Percentiles rank a stretch among this genome's conserved stretches.
Evolutionary conservation across 2,888 invertebrate species (phyloP).

Genomic region (Caenorhabditis sp.): DNA sequence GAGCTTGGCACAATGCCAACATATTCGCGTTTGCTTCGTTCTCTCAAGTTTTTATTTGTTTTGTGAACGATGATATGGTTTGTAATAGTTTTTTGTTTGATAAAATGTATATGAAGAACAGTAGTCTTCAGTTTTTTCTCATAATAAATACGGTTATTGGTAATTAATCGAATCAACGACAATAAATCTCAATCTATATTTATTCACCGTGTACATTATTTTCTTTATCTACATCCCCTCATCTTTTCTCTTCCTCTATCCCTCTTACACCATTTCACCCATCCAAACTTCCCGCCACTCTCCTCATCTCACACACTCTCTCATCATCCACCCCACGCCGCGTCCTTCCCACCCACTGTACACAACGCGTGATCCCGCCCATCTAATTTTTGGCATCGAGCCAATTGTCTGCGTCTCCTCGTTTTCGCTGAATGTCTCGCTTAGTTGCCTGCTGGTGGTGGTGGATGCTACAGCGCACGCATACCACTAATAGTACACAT

Average conservation of each 20-base stretch:
- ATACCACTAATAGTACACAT: constrained; percentile 1
- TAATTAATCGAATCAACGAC: too few relatives aligned
- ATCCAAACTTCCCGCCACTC: not conserved
- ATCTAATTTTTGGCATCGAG: not conserved
- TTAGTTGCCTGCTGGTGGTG: not conserved
- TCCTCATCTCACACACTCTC: not conserved
- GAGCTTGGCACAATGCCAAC: not conserved
- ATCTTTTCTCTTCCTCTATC: not conserved
- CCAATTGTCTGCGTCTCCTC: not conserved
- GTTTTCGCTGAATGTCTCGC: not conserved
- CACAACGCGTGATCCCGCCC: not conserved
- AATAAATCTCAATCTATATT: not conserved
- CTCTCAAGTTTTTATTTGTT: not conserved
- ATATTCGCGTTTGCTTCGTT: not conserved
- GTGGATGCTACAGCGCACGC: not conserved
- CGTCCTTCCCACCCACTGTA: constrained; percentile 1
- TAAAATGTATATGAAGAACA: too few relatives aligned
- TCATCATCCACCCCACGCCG: not conserved
- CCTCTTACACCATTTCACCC: not conserved
- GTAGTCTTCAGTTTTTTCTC: too few relatives aligned
- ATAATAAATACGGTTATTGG: too few relatives aligned
- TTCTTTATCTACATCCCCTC: not conserved
- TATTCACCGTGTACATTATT: not conserved
- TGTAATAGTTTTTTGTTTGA: too few relatives aligned
- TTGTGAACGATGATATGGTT: too few relatives aligned